A percentile compares a stretch with the other conserved stretches of the same genome.
Conservation (phyloP, 2,113 vertebrate genomes). For the Channa argus region DNA sequence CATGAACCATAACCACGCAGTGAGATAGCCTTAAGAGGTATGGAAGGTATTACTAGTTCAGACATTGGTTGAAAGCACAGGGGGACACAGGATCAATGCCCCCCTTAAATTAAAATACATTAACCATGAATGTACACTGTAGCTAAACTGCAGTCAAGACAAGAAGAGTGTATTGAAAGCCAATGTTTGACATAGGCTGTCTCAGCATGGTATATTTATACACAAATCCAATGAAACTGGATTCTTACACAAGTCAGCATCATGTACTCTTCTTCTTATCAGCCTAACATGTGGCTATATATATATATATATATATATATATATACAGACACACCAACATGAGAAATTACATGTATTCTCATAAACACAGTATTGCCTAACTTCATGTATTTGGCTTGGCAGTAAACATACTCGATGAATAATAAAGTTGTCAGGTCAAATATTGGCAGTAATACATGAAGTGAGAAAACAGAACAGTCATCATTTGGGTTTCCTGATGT, state of each 20-base stretch:
- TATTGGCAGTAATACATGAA: conserved; percentile 1
- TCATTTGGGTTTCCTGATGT: not conserved
- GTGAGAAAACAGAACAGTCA: conserved; percentile 1
- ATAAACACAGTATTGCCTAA: conserved; percentile 11
- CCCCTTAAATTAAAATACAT: not conserved
- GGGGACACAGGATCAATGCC: conserved; percentile 6
- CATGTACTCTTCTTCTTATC: conserved; percentile 14
- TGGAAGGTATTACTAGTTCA: not conserved
- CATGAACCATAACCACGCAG: conserved; percentile 1
- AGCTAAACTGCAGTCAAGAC: not conserved
- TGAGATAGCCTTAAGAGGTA: not conserved
- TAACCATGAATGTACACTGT: not conserved
- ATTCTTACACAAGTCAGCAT: not conserved
- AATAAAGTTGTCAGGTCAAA: not conserved
- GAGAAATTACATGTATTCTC: conserved; percentile 5
- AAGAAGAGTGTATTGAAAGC: not conserved
- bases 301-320: not conserved
- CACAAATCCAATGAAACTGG: conserved; percentile 9
- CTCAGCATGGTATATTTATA: conserved; percentile 18
- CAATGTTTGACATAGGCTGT: conserved; percentile 7
- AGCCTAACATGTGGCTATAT: conserved; percentile 17
- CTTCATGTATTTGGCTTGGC: not conserved
- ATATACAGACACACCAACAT: not conserved
- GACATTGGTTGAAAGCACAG: not conserved
- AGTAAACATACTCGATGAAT: not conserved